Percentiles rank a stretch among this genome's conserved stretches.
Evolutionary conservation across 2,888 invertebrate genomes (phyloP).

Genomic region (Platycnemis pennipes): DNA sequence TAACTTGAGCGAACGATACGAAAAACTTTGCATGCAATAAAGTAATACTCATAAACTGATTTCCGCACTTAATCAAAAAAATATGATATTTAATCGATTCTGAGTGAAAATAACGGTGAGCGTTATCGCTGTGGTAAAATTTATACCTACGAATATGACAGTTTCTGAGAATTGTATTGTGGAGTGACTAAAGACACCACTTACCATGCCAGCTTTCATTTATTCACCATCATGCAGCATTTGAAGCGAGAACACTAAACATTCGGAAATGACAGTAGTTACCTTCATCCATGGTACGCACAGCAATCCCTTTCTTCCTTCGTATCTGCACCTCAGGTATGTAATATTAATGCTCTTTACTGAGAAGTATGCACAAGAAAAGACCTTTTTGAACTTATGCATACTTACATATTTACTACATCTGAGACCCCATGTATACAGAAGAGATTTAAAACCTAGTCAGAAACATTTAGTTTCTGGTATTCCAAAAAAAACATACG

Average conservation of each 20-base stretch:
- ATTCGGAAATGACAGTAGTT: not conserved
- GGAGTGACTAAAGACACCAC: not conserved
- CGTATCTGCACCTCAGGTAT: too few species aligned
- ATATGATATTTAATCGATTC: not conserved
- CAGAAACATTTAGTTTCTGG: too few species aligned
- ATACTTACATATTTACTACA: too few species aligned
- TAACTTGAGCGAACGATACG: not conserved
- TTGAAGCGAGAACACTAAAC: not conserved
- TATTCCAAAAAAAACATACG: too few species aligned
- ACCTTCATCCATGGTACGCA: not conserved
- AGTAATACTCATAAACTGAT: not conserved
- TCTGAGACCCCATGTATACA: too few species aligned
- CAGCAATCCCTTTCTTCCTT: not conserved
- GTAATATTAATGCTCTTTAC: too few species aligned
- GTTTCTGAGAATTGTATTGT: not conserved
- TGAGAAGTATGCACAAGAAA: too few species aligned
- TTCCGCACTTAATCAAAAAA: not conserved
- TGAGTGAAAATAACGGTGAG: not conserved
- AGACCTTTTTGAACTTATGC: too few species aligned
- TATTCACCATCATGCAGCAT: not conserved
- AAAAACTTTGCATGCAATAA: not conserved
- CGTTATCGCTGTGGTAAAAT: not conserved
- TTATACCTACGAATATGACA: not conserved
- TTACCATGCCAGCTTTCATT: not conserved
- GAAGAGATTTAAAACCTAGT: too few species aligned